These are phyloP conservation scores for Trachurus trachurus DNA, from an alignment of 2,797 vertebrate genomes.

Conservation along the genomic window DNA sequence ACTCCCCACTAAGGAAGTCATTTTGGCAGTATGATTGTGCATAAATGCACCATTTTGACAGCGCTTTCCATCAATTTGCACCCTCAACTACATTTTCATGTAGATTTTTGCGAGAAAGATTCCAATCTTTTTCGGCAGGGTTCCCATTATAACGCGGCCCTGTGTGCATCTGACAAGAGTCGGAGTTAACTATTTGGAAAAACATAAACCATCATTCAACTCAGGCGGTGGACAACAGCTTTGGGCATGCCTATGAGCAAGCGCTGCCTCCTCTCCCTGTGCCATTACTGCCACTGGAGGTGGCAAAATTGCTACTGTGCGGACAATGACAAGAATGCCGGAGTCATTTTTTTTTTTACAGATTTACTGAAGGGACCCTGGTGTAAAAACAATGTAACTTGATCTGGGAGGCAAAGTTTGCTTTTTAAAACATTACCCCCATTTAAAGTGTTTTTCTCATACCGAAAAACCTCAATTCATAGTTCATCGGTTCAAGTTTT, in stretches of 20 bases:
- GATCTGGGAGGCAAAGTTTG: neutral
- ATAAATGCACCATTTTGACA: slow-evolving; percentile 23
- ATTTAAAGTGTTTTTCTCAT: neutral
- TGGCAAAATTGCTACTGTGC: slow-evolving; percentile 19
- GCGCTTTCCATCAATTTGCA: slow-evolving; percentile 30
- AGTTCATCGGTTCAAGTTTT: slow-evolving; percentile 12
- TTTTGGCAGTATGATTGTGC: slow-evolving; percentile 32
- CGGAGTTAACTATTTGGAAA: slow-evolving; percentile 26
- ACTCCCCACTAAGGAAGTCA: slow-evolving; percentile 28
- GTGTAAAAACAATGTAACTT: slow-evolving; percentile 10
- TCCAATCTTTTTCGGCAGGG: slow-evolving; percentile 32
- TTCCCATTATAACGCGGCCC: slow-evolving; percentile 23
- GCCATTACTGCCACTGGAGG: slow-evolving; percentile 22
- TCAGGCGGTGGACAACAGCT: slow-evolving; percentile 43
- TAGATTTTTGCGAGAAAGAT: slow-evolving; percentile 37
- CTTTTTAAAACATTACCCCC: neutral
- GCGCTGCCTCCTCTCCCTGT: slow-evolving; percentile 13
- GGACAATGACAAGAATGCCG: slow-evolving; percentile 26
- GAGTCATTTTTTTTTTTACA: neutral
- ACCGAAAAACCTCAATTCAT: slow-evolving; percentile 11
- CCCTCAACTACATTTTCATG: slow-evolving; percentile 31
- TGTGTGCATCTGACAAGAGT: slow-evolving; percentile 18
- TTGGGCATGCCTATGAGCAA: slow-evolving; percentile 20
- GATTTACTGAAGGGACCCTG: slow-evolving; percentile 2
- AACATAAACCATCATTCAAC: slow-evolving; percentile 28